These are phyloP conservation scores for Phengaris alcon DNA, from an alignment of 2,888 invertebrate genomes.

Conservation along the genomic window DNA sequence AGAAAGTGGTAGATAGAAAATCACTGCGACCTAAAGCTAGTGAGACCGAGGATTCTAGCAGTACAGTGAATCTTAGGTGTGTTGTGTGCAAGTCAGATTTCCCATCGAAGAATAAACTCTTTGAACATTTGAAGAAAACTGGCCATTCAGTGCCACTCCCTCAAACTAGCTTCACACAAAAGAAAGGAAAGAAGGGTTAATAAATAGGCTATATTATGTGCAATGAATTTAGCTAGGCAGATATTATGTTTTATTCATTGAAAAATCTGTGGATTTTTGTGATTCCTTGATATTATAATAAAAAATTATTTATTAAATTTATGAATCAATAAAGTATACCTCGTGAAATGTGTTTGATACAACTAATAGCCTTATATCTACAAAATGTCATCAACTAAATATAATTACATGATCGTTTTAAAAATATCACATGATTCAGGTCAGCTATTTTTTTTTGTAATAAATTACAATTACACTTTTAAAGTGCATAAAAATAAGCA, in stretches of 20 bases:
- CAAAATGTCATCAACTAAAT: constrained; percentile 5
- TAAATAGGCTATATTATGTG: constrained; percentile 62
- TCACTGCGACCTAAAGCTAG: constrained; percentile 62
- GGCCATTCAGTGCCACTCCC: constrained; percentile 89
- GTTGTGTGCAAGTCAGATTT: constrained; percentile 87
- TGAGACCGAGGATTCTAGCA: constrained; percentile 70
- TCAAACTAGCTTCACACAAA: constrained; percentile 65
- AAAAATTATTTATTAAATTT: constrained; percentile 72
- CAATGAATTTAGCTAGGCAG: constrained; percentile 73
- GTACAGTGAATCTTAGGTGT: constrained; percentile 78
- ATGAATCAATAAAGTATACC: constrained; percentile 66
- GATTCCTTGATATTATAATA: constrained; percentile 68
- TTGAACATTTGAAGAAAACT: constrained; percentile 91
- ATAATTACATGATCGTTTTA: not conserved
- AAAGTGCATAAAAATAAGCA: no score
- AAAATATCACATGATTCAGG: not conserved
- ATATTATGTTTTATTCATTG: constrained; percentile 59
- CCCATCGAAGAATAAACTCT: constrained; percentile 92
- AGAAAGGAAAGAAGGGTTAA: constrained; percentile 68
- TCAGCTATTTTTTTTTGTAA: not conserved
- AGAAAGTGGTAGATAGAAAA: constrained; percentile 66
- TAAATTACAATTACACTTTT: no score
- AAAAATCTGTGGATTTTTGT: constrained; percentile 67
- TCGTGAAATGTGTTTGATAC: constrained; percentile 43
- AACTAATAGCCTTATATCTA: not conserved